A percentile compares a stretch with the other conserved stretches of the same genome.
Evolutionary conservation across 2,888 invertebrate species (phyloP).

Genomic region (Pharmacophagus antenor): DNA sequence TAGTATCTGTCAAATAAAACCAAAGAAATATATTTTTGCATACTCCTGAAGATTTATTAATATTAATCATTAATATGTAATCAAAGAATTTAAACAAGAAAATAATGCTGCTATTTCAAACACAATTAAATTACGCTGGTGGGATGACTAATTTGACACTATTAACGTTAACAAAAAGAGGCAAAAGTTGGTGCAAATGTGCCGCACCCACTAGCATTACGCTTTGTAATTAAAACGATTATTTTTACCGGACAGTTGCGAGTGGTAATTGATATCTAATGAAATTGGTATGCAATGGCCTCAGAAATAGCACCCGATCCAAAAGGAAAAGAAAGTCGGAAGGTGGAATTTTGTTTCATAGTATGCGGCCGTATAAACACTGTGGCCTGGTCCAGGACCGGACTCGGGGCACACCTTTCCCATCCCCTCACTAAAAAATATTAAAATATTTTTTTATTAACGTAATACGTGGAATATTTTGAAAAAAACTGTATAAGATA

Average conservation of each 20-base stretch:
- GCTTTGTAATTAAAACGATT: slow-evolving; percentile 58
- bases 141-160: slow-evolving; percentile 5
- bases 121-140: not conserved
- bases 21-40: too few relatives aligned
- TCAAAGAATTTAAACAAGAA: not conserved
- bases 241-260: slow-evolving; percentile 46
- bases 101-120: not conserved
- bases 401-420: too few relatives aligned
- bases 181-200: slow-evolving; percentile 19
- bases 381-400: too few relatives aligned
- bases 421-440: too few relatives aligned
- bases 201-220: slow-evolving; percentile 32
- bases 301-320: slow-evolving; percentile 8
- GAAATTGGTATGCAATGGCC: slow-evolving; percentile 46
- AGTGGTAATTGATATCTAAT: slow-evolving; percentile 53
- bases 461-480: too few relatives aligned
- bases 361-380: too few relatives aligned
- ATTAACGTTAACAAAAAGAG: slow-evolving; percentile 33
- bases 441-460: too few relatives aligned
- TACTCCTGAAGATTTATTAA: not conserved
- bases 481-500: too few relatives aligned
- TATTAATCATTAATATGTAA: not conserved
- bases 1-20: too few relatives aligned
- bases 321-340: not conserved
- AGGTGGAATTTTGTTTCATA: not conserved